Percentiles rank a stretch among this genome's conserved stretches.
Conservation (phyloP, 2,888 invertebrate species). For the Drosophila cognata region DNA sequence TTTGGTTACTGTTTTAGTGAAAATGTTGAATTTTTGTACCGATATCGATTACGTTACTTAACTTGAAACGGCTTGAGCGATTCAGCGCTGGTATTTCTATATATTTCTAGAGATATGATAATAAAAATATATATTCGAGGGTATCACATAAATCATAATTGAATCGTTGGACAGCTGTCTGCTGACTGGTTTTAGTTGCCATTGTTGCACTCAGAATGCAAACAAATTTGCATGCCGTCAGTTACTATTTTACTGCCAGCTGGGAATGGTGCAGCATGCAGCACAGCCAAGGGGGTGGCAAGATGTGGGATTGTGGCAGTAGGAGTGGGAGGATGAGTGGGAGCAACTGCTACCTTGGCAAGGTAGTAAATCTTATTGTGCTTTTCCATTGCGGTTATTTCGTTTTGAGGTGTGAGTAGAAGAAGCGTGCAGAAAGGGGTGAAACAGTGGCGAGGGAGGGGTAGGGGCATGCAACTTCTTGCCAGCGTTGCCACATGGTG, state of each 20-base stretch:
- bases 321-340: neutral
- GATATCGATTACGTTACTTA: neutral
- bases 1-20: neutral
- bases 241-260: constrained; percentile 81
- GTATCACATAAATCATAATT: constrained; percentile 30
- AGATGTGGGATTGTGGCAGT: neutral
- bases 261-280: constrained; percentile 53
- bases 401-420: constrained; percentile 17
- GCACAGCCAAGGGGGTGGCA: constrained; percentile 1
- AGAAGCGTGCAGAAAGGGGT: neutral
- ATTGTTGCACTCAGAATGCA: constrained; percentile 68
- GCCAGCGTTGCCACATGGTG: constrained; percentile 79
- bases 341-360: constrained; percentile 28
- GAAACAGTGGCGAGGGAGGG: neutral
- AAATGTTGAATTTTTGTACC: neutral
- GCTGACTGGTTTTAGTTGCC: constrained; percentile 41
- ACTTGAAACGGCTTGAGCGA: neutral
- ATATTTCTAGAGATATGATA: neutral
- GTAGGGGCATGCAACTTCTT: constrained; percentile 30
- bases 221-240: constrained; percentile 80
- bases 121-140: constrained; percentile 15
- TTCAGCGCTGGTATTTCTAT: neutral
- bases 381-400: constrained; percentile 71
- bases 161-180: constrained; percentile 13
- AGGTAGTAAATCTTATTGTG: constrained; percentile 78